These are phyloP conservation scores for Candidula unifasciata DNA, from an alignment of 2,888 invertebrate species.

Conservation along the genomic window DNA sequence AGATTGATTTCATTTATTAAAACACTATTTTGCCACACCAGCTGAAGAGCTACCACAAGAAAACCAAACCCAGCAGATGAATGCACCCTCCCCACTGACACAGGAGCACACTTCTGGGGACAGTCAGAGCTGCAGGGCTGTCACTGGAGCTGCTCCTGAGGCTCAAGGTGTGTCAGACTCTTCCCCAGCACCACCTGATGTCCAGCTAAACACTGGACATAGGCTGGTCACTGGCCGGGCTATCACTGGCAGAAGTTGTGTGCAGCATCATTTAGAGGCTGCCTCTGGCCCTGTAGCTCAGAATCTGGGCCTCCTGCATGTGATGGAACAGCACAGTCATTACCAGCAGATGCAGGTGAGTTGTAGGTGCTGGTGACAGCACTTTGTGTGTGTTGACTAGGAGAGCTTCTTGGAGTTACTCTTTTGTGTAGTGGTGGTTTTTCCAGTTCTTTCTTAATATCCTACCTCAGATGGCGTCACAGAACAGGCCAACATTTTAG, in stretches of 20 bases:
- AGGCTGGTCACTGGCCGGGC: constrained; percentile 35
- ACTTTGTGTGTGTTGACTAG: not conserved
- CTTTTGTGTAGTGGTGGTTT: too few species aligned
- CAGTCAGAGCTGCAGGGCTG: constrained; percentile 17
- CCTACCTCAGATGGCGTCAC: too few species aligned
- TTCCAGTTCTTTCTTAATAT: too few species aligned
- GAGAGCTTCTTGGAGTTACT: too few species aligned
- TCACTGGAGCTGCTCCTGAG: constrained; percentile 11
- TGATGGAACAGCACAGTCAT: constrained; percentile 42
- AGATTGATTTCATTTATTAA: not conserved
- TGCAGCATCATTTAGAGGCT: not conserved
- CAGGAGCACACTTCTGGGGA: constrained; percentile 22
- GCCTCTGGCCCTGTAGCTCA: not conserved
- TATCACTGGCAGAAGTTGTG: constrained; percentile 35
- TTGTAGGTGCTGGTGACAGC: not conserved
- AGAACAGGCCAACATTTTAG: too few species aligned
- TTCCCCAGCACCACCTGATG: not conserved
- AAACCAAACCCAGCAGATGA: not conserved
- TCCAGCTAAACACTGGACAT: not conserved
- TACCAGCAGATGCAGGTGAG: constrained; percentile 16
- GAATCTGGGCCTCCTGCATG: constrained; percentile 10
- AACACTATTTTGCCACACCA: not conserved
- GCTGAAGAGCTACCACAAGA: constrained; percentile 29
- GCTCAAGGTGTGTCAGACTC: not conserved
- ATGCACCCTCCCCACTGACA: not conserved